A percentile compares a stretch with the other conserved stretches of the same genome.
Evolutionary conservation across 1,140 invertebrate species (phyloP).

Genomic region (Odontomachus brunneus): DNA sequence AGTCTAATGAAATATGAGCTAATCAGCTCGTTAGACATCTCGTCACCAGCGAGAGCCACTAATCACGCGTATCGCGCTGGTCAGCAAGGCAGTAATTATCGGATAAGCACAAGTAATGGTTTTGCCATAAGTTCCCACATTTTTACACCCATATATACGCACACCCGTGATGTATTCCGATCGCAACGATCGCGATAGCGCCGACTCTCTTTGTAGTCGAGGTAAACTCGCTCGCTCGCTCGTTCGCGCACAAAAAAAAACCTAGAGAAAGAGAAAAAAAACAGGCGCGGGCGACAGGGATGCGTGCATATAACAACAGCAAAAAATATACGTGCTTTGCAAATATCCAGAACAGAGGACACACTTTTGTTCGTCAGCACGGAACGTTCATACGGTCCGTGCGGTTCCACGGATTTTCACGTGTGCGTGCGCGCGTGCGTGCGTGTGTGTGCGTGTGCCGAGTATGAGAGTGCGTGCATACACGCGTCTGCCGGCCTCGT

Average conservation of each 20-base stretch:
- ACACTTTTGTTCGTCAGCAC: constrained; percentile 65
- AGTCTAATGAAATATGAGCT: constrained; percentile 11
- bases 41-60: not conserved
- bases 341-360: constrained; percentile 50
- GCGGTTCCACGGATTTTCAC: constrained; percentile 41
- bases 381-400: constrained; percentile 7
- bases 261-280: not conserved
- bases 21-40: constrained; percentile 29
- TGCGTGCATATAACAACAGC: constrained; percentile 16
- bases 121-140: constrained; percentile 17
- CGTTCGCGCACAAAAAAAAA: constrained; percentile 25
- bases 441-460: not conserved
- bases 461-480: constrained; percentile 26
- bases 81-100: constrained; percentile 12
- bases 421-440: not conserved
- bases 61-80: constrained; percentile 12
- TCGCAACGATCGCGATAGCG: constrained; percentile 41
- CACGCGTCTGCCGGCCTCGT: constrained; percentile 43
- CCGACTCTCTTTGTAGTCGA: constrained; percentile 48
- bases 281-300: not conserved
- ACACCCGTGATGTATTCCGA: constrained; percentile 15
- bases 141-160: not conserved
- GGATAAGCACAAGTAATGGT: constrained; percentile 27
- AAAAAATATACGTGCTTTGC: constrained; percentile 10
- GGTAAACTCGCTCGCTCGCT: constrained; percentile 21